Evolutionary conservation across 35 echinoderm and acorn worm species (phyloP), one percentile per base, ranked within the genome.

Genomic region (Diadema setosum): DNA sequence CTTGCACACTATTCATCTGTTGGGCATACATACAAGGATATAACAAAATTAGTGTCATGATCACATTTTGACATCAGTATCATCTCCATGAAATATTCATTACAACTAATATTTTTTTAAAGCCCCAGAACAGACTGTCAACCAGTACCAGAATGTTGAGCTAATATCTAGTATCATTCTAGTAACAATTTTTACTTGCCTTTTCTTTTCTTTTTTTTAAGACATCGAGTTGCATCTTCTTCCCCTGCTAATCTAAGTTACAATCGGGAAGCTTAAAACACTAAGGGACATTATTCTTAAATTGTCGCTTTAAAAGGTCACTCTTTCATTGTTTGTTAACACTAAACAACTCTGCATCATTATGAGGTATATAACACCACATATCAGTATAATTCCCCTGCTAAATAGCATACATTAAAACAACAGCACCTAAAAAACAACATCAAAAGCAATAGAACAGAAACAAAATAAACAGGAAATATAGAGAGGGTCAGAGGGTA

Each of bases 1-100:
- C 96, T 56, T 83, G 85, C 24, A 99, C 32, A 41, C 59, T 85
- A 74, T 99, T 94, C 14, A 99, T 91, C 95, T 97, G 73, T 2
- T 23, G 56, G 5, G 56, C 5, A n/a, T n/a, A n/a, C 5, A 59
- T 2, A 59, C 29, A 59, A 59, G 16, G 29, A 59, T 59, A 59
- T 26, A 59, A 59, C n/a, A 25, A 58, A 58, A 15, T 15, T 16
- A n/a, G 2, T n/a, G 18, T n/a, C 55, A 58, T 16, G 2, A 25
- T 3, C 55, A 3, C 3, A 58, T n/a, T 58, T 3, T 58, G 14
- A 58, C 18, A 58, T 58, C 17, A n/a, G 17, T 2, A 58, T n/a
- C 55, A 58, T n/a, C n/a, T n/a, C n/a, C n/a, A n/a, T n/a, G n/a
- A n/a, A n/a, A n/a, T n/a, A n/a, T n/a, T n/a, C 17, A 58, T n/a